These are phyloP conservation scores for Axea sp. DNA, from an alignment of 2,888 invertebrate genomes.

Conservation along the genomic window DNA sequence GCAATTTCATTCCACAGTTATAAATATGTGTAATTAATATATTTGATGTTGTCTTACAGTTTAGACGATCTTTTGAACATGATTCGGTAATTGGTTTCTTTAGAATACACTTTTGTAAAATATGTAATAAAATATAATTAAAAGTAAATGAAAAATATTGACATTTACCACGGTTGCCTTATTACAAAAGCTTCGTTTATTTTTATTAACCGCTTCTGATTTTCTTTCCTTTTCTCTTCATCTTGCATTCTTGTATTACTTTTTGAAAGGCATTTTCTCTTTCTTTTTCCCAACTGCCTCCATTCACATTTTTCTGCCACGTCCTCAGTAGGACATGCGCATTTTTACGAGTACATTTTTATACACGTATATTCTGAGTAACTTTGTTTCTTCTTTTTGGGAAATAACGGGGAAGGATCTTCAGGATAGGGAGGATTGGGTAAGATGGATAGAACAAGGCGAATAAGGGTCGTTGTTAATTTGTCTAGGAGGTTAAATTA, in stretches of 20 bases:
- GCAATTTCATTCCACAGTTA: neutral
- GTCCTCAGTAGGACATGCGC: slow-evolving; percentile 43
- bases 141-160: neutral
- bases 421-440: slow-evolving; percentile 19
- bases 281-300: slow-evolving; percentile 38
- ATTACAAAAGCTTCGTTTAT: slow-evolving; percentile 12
- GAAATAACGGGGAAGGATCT: slow-evolving; percentile 7
- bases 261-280: slow-evolving; percentile 51
- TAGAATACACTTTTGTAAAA: too few species aligned
- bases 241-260: neutral
- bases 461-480: slow-evolving; percentile 41
- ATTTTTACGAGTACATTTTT: slow-evolving; percentile 54
- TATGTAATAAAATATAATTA: neutral
- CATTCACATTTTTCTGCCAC: slow-evolving; percentile 46
- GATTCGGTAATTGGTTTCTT: too few species aligned
- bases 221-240: neutral
- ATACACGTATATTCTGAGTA: slow-evolving; percentile 57
- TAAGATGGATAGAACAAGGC: slow-evolving; percentile 13
- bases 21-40: neutral
- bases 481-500: slow-evolving; percentile 58
- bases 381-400: slow-evolving; percentile 49
- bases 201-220: slow-evolving; percentile 1
- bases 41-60: neutral
- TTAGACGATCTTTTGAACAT: too few species aligned
- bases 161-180: slow-evolving; percentile 19